A percentile compares a stretch with the other conserved stretches of the same genome.
Evolutionary conservation across 2,113 vertebrate genomes (phyloP).

Genomic region (Caranx melampygus): DNA sequence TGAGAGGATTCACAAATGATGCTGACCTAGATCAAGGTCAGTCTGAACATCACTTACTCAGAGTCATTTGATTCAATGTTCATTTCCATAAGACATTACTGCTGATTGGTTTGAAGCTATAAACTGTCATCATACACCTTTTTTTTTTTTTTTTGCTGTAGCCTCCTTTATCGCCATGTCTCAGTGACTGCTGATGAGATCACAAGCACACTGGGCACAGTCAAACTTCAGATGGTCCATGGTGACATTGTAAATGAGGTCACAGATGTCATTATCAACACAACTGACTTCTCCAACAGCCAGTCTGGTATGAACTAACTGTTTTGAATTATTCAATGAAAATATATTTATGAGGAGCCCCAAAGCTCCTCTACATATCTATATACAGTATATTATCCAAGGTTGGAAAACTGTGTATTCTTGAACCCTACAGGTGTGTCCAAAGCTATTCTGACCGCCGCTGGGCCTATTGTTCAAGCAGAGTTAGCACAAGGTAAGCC

Average conservation of each 20-base stretch:
- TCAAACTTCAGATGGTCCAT: conserved; percentile 62
- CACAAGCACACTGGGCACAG: conserved; percentile 63
- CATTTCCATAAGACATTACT: background rate
- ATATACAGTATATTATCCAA: background rate
- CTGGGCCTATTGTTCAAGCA: conserved; percentile 48
- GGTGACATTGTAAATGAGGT: conserved; percentile 68
- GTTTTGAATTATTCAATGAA: background rate
- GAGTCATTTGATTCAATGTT: background rate
- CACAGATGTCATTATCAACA: conserved; percentile 76
- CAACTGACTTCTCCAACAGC: conserved; percentile 55
- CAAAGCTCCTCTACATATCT: background rate
- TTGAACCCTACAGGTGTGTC: conserved; percentile 64
- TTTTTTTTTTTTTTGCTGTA: conserved; percentile 5
- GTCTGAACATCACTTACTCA: background rate
- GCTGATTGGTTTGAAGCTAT: background rate
- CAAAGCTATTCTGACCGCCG: conserved; percentile 71
- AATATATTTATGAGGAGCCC: background rate
- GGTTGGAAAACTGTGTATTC: background rate
- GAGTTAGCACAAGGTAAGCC: conserved; percentile 59
- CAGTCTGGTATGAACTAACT: conserved; percentile 44
- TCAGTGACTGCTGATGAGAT: conserved; percentile 32
- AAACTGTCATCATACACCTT: background rate
- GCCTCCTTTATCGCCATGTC: conserved; percentile 64
- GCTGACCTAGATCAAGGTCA: conserved; percentile 53
- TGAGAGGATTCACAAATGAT: conserved; percentile 63